Conservation (phyloP, 1,140 invertebrate genomes). For the Drosophila lacertosa region DNA sequence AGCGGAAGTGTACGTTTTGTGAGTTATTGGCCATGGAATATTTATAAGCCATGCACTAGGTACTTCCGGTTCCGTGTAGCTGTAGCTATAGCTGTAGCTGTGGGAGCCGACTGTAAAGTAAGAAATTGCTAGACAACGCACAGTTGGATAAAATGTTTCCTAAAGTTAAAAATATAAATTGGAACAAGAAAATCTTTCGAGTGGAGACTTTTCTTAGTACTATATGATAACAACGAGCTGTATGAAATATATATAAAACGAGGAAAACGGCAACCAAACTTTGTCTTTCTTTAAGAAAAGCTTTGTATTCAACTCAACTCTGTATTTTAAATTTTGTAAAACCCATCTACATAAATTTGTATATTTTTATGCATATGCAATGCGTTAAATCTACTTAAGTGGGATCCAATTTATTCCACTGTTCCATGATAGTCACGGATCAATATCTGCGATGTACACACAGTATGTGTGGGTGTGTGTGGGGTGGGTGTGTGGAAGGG, state of each 20-base stretch:
- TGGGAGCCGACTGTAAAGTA: not conserved
- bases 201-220: no score
- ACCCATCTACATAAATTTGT: no score
- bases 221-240: no score
- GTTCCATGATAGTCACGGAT: not conserved
- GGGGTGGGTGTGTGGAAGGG: slow-evolving; percentile 1
- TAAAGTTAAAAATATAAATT: no score
- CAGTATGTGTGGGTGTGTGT: slow-evolving; percentile 21
- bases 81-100: slow-evolving; percentile 1
- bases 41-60: slow-evolving; percentile 58
- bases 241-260: no score
- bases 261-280: no score
- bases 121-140: not conserved
- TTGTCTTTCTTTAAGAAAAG: no score
- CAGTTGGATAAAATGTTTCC: slow-evolving; percentile 23
- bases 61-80: slow-evolving; percentile 50
- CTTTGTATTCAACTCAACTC: no score
- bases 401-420: slow-evolving; percentile 6
- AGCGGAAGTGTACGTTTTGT: slow-evolving; percentile 72
- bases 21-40: slow-evolving; percentile 65
- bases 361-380: no score
- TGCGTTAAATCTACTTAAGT: slow-evolving; percentile 3
- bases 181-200: no score
- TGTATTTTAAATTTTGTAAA: no score
- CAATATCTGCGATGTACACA: not conserved